Evolutionary conservation across 2,797 vertebrate species (phyloP).

Genomic region (Danio tinwini): DNA sequence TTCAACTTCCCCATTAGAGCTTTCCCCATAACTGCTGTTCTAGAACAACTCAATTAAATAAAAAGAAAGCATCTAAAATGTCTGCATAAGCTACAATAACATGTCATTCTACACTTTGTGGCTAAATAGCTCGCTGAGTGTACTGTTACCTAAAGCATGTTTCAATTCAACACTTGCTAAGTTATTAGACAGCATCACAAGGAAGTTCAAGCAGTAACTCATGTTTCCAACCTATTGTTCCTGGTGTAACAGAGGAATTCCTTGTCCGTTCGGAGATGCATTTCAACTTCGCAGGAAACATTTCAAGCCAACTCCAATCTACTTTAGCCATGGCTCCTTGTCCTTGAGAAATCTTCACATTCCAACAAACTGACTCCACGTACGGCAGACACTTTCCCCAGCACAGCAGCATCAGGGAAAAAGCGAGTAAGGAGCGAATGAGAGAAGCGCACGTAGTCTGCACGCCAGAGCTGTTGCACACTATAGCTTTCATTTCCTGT

Average conservation of each 20-base stretch:
- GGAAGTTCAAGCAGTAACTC: conserved; percentile 24
- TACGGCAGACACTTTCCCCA: conserved; percentile 3
- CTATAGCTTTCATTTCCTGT: conserved; percentile 20
- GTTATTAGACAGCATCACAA: conserved; percentile 15
- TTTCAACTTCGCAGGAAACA: conserved; percentile 10
- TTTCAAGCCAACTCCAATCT: not conserved
- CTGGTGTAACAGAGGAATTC: conserved; percentile 21
- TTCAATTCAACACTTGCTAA: conserved; percentile 2
- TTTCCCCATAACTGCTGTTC: not conserved
- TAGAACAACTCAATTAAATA: not conserved
- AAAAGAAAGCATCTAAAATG: not conserved
- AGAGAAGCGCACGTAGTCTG: not conserved
- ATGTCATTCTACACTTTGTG: not conserved
- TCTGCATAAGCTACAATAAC: not conserved
- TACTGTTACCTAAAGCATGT: not conserved
- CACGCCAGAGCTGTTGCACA: not conserved
- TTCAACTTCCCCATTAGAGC: conserved; percentile 18
- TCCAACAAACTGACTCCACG: conserved; percentile 25
- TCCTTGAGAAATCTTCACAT: conserved; percentile 7
- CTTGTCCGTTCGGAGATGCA: not conserved
- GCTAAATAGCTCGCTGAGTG: not conserved
- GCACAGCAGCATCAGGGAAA: conserved; percentile 17
- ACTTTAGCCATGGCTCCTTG: conserved; percentile 1
- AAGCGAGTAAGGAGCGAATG: not conserved
- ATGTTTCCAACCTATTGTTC: conserved; percentile 45